Evolutionary conservation across 2,797 vertebrate genomes (phyloP), one percentile per base, ranked within the genome.

Genomic region (Poeciliopsis turneri): DNA sequence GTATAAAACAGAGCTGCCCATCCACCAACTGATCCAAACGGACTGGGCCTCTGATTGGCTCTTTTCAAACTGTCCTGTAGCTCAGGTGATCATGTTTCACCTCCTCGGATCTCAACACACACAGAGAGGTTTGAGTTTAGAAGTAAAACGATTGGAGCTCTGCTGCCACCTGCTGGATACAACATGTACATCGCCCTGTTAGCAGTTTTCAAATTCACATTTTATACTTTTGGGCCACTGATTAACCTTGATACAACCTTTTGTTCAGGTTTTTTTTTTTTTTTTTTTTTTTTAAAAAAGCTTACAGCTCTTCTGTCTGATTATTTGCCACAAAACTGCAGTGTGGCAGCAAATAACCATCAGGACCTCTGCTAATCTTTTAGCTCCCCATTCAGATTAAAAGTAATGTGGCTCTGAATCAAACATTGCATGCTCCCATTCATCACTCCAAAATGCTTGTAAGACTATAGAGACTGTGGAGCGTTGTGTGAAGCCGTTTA

Each of bases 151-250:
- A 12, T 10, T 79, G 72, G 80, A 10, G 41, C 15, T 78, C 59
- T 90, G 83, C 74, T 83, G 90, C 89, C 93, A 25, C 76, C 93
- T 89, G 51, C 85, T 91, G 94, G 88, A 15, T 20, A 59, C 1
- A 69, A 69, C 20, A 10, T 53, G 49, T 53, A 3, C 49, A 53
- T 53, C 3, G 8, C 8, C 49, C 49, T 53, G 23, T 53, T 53
- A 25, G 49, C 8, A 25, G 49, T 53, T 53, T 53, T 51, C 49
- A 51, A 5, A 28, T 57, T 57, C 55, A 57, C 55, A 57, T 57
- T 57, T 57, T 13, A 57, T 13, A 28, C 13, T 57, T 57, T n/a
- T 0, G 4, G 25, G 55, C 13, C n/a, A 1, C 55, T 28, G 53
- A 57, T 3, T 23, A 9, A 9, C 20, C 7, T 51, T 1, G 49